Evolutionary conservation across 2,888 invertebrate species (phyloP).

Genomic region (Lucinisca nassula): DNA sequence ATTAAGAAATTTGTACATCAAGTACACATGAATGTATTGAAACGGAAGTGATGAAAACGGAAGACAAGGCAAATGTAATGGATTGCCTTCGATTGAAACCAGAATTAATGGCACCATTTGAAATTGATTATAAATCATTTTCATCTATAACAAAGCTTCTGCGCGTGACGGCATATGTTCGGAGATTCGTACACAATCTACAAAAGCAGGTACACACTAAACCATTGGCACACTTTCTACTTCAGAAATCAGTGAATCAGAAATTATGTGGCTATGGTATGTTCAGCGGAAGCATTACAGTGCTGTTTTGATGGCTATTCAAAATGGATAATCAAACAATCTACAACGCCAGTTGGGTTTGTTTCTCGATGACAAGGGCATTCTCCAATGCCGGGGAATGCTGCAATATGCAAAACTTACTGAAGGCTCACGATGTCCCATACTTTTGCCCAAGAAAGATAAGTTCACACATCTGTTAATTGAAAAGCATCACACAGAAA

Average conservation of each 20-base stretch:
- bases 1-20: neutral
- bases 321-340: neutral
- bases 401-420: slow-evolving; percentile 13
- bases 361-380: slow-evolving; percentile 9
- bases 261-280: neutral
- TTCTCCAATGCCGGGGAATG: slow-evolving; percentile 17
- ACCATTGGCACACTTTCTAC: neutral
- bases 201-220: neutral
- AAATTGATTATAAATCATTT: neutral
- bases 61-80: neutral
- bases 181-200: slow-evolving; percentile 4
- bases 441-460: slow-evolving; percentile 8
- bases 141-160: neutral
- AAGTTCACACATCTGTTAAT: slow-evolving; percentile 2
- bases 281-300: neutral
- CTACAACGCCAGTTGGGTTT: slow-evolving; percentile 20
- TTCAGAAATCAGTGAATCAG: neutral
- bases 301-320: neutral
- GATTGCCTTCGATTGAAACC: neutral
- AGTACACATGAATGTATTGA: neutral
- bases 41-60: neutral
- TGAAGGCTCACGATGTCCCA: slow-evolving; percentile 12
- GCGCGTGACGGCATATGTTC: slow-evolving; percentile 15
- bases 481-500: slow-evolving; percentile 20
- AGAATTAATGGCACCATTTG: neutral